phyloP scores from a whole-genome alignment of 2,113 vertebrate species.

The Coryphaenoides rupestris region DNA sequence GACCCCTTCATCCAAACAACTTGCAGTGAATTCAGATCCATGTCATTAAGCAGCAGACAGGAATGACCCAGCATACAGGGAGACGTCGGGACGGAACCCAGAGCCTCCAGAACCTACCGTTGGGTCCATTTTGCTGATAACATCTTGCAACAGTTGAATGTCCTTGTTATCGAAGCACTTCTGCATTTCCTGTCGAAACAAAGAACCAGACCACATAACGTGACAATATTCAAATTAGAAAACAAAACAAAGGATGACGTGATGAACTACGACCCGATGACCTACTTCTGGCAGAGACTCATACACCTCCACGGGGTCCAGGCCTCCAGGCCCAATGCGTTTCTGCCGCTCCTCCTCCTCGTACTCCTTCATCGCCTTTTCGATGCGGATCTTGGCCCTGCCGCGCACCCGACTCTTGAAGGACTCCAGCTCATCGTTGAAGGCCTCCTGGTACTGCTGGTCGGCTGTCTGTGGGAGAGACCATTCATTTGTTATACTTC shows the following conservation, averaged over 20 bases:
- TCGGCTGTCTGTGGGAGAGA: slow-evolving; percentile 77
- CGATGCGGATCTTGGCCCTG: slow-evolving; percentile 85
- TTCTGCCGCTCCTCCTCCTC: slow-evolving; percentile 89
- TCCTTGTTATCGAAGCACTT: slow-evolving; percentile 92
- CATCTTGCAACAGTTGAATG: slow-evolving; percentile 86
- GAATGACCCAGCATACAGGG: too few species aligned
- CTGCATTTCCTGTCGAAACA: slow-evolving; percentile 80
- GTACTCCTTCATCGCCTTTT: slow-evolving; percentile 88
- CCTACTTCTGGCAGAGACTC: slow-evolving; percentile 81
- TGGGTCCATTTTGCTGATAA: slow-evolving; percentile 91
- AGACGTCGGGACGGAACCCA: too few species aligned
- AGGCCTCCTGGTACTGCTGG: slow-evolving; percentile 93
- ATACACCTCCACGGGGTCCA: slow-evolving; percentile 90
- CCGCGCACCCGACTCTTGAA: slow-evolving; percentile 87
- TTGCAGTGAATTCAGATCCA: too few species aligned
- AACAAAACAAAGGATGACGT: not conserved
- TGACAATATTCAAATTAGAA: not conserved
- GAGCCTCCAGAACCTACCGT: slow-evolving; percentile 82
- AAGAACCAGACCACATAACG: not conserved
- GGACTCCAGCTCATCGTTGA: slow-evolving; percentile 87
- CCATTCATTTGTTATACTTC: too few species aligned
- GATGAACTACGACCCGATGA: not conserved
- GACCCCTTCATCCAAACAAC: too few species aligned
- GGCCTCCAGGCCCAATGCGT: slow-evolving; percentile 84
- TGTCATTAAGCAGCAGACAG: too few species aligned